Conservation (phyloP, 1,140 invertebrate genomes). For the Helicorthomorpha holstii region DNA sequence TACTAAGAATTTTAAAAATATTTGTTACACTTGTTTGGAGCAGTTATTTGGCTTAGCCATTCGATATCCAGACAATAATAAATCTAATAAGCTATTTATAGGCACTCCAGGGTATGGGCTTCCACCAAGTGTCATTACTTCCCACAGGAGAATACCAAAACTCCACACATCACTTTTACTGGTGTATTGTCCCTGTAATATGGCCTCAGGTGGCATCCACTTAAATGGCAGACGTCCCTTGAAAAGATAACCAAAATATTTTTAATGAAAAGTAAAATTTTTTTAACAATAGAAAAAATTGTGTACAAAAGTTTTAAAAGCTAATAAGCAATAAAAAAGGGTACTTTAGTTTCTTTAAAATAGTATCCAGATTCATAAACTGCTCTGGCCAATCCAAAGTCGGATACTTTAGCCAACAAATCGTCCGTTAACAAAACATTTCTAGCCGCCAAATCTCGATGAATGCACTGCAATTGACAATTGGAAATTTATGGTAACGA, state of each 20-base stretch:
- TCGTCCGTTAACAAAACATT: neutral
- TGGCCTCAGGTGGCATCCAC: conserved; percentile 32
- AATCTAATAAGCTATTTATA: conserved; percentile 54
- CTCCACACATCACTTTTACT: conserved; percentile 48
- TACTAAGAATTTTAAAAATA: neutral
- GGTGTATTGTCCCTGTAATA: conserved; percentile 26
- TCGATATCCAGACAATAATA: conserved; percentile 56
- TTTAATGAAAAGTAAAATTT: conserved; percentile 1
- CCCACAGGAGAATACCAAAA: conserved; percentile 75
- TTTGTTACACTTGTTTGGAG: conserved; percentile 55
- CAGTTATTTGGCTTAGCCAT: conserved; percentile 71
- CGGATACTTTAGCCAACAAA: neutral
- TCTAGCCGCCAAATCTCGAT: conserved; percentile 1
- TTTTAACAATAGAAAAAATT: neutral
- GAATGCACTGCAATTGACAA: neutral
- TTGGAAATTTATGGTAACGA: neutral
- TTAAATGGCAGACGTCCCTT: conserved; percentile 23
- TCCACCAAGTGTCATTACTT: conserved; percentile 65
- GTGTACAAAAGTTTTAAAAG: neutral
- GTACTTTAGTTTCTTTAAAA: conserved; percentile 1
- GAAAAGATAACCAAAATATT: neutral
- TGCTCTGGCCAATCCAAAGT: conserved; percentile 2
- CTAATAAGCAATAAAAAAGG: neutral
- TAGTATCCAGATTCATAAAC: conserved; percentile 1
- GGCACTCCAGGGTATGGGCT: conserved; percentile 66